A percentile compares a stretch with the other conserved stretches of the same genome.
These are phyloP conservation scores for Brachynemurus nebulosus DNA, from an alignment of 2,888 invertebrate genomes.

Conservation along the genomic window DNA sequence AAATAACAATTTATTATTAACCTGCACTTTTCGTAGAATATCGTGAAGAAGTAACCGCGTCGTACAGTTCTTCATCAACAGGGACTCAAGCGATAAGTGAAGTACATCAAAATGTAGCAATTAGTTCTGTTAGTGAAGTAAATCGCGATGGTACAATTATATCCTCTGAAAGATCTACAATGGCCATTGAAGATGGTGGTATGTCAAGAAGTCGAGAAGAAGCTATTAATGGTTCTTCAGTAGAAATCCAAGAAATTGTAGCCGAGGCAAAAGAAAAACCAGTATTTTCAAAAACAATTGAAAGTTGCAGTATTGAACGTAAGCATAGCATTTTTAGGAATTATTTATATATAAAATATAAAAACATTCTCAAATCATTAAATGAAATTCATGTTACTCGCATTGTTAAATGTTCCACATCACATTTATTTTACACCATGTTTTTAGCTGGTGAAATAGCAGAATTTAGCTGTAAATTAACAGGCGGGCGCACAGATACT, in stretches of 20 bases:
- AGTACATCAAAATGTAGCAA: not conserved
- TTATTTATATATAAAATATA: no score
- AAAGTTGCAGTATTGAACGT: slow-evolving; percentile 68
- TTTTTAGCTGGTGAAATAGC: slow-evolving; percentile 68
- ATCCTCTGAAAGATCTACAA: slow-evolving; percentile 18
- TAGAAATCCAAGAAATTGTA: slow-evolving; percentile 14
- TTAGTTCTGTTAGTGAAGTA: slow-evolving; percentile 2
- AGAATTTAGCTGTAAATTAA: slow-evolving; percentile 52
- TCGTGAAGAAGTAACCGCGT: slow-evolving; percentile 4
- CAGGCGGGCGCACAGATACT: slow-evolving; percentile 45
- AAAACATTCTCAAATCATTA: no score
- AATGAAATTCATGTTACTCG: no score
- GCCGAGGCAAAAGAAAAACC: slow-evolving; percentile 44
- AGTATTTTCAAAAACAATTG: slow-evolving; percentile 56
- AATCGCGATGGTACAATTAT: slow-evolving; percentile 21
- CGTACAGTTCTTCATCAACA: slow-evolving; percentile 5
- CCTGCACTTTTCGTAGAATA: slow-evolving; percentile 4
- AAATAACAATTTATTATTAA: not conserved
- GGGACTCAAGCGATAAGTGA: slow-evolving; percentile 3
- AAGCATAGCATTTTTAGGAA: no score
- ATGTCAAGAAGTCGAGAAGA: not conserved
- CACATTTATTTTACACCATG: no score
- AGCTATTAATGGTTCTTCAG: slow-evolving; percentile 6
- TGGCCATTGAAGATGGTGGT: slow-evolving; percentile 5
- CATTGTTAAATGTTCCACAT: no score